phyloP scores from a whole-genome alignment of 92 coral and sea anemone genomes.

The Isaurus tuberculatus region DNA sequence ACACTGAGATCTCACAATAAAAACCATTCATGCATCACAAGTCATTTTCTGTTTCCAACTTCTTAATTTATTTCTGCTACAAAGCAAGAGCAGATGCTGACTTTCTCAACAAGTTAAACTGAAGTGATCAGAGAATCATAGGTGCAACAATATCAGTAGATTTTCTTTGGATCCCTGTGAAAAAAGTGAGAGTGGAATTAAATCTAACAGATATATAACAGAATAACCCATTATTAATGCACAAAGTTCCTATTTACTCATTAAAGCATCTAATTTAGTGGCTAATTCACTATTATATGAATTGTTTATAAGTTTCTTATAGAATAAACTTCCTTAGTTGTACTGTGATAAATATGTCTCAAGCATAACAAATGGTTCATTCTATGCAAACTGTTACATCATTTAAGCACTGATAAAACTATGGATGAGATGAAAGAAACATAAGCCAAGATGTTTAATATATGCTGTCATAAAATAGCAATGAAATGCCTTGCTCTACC shows the following conservation, averaged over 20 bases:
- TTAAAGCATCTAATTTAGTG: conserved; percentile 1
- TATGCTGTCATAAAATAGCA: too few relatives aligned
- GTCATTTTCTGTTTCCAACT: neutral
- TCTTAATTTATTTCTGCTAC: conserved; percentile 16
- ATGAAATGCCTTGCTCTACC: too few relatives aligned
- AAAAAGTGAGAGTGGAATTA: conserved; percentile 21
- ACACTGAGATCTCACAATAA: conserved; percentile 19
- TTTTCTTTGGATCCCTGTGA: conserved; percentile 6
- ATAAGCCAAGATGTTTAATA: too few relatives aligned
- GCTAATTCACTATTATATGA: conserved; percentile 13
- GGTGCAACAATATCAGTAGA: conserved; percentile 7
- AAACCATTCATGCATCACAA: conserved; percentile 33
- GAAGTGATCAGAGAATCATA: neutral
- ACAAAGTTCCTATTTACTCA: neutral
- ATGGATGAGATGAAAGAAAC: too few relatives aligned
- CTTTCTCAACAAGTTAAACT: conserved; percentile 1
- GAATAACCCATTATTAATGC: conserved; percentile 6
- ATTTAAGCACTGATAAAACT: neutral
- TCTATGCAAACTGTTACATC: neutral
- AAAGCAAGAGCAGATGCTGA: neutral
- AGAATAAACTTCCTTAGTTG: conserved; percentile 11
- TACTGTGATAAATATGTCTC: neutral
- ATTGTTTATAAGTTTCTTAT: conserved; percentile 11
- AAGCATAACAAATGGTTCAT: neutral
- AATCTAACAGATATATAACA: conserved; percentile 42